phyloP scores from a whole-genome alignment of 2,113 vertebrate species.

The Ptyas mucosa region DNA sequence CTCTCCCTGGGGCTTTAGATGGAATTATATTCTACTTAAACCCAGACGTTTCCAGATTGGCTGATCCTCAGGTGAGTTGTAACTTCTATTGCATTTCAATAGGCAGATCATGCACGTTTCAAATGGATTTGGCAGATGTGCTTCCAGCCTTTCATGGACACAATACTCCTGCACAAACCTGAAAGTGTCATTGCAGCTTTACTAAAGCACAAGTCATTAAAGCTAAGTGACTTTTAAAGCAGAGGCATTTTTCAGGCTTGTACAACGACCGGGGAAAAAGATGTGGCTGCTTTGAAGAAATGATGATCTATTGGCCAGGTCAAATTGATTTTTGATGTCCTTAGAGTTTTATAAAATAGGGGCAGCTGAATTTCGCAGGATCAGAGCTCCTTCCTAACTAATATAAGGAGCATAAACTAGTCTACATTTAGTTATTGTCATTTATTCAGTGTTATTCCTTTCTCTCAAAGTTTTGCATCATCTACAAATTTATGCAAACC shows the following conservation, averaged over 20 bases:
- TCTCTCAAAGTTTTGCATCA: not conserved
- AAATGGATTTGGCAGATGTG: not conserved
- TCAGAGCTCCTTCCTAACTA: not conserved
- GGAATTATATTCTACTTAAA: slow-evolving; percentile 92
- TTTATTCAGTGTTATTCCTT: not conserved
- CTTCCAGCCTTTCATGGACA: not conserved
- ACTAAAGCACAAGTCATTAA: not conserved
- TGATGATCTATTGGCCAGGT: not conserved
- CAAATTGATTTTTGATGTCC: not conserved
- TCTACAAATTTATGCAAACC: not conserved
- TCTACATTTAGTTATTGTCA: not conserved
- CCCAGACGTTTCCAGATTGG: slow-evolving; percentile 82
- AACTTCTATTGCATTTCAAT: not conserved
- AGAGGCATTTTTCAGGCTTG: not conserved
- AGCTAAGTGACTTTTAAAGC: not conserved
- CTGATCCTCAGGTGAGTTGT: slow-evolving; percentile 84
- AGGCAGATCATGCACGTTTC: not conserved
- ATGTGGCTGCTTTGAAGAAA: not conserved
- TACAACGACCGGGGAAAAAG: not conserved
- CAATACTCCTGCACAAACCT: not conserved
- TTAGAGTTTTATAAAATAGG: not conserved
- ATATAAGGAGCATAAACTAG: not conserved
- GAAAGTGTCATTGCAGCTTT: not conserved
- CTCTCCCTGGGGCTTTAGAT: slow-evolving; percentile 82
- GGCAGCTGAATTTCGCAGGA: not conserved